A percentile compares a stretch with the other conserved stretches of the same genome.
phyloP scores from a whole-genome alignment of 1,140 invertebrate species.

The Paralvinella palmiformis region DNA sequence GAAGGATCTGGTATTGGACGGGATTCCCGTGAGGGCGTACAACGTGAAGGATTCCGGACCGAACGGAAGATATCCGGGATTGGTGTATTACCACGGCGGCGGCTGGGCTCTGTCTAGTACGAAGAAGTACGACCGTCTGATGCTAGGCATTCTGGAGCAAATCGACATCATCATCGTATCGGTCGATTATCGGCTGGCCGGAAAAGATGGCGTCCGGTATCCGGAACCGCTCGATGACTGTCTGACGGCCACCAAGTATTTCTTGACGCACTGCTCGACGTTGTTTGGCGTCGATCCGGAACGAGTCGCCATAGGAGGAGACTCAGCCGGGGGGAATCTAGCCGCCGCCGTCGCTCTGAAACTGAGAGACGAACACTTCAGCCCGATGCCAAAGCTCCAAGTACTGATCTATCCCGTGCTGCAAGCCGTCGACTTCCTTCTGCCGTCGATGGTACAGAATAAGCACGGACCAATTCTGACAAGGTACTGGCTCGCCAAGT shows the following conservation, averaged over 20 bases:
- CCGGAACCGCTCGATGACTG: slow-evolving; percentile 19
- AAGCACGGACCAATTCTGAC: not conserved
- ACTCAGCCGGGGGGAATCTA: slow-evolving; percentile 17
- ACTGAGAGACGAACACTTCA: slow-evolving; percentile 13
- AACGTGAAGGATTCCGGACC: too few relatives aligned
- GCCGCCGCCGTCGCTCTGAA: slow-evolving; percentile 18
- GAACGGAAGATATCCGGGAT: too few relatives aligned
- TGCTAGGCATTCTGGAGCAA: too few relatives aligned
- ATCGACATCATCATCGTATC: too few relatives aligned
- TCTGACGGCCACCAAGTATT: slow-evolving; percentile 17
- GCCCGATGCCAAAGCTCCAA: slow-evolving; percentile 13
- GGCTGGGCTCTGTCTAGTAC: slow-evolving; percentile 8
- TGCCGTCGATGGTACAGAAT: slow-evolving; percentile 32
- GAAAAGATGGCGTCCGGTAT: too few relatives aligned
- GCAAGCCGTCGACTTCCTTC: slow-evolving; percentile 21
- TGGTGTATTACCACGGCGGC: slow-evolving; percentile 11
- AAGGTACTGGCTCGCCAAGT: slow-evolving; percentile 7
- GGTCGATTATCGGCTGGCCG: too few relatives aligned
- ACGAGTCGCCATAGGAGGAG: slow-evolving; percentile 16
- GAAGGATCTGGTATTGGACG: too few relatives aligned
- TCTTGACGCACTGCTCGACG: slow-evolving; percentile 10
- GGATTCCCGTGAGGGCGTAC: too few relatives aligned
- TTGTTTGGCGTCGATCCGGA: slow-evolving; percentile 14
- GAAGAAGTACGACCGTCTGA: too few relatives aligned
- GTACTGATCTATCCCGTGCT: slow-evolving; percentile 12